A percentile compares a stretch with the other conserved stretches of the same genome.
These are phyloP conservation scores for Neodiprion virginianus DNA, from an alignment of 1,140 invertebrate genomes.

Conservation along the genomic window DNA sequence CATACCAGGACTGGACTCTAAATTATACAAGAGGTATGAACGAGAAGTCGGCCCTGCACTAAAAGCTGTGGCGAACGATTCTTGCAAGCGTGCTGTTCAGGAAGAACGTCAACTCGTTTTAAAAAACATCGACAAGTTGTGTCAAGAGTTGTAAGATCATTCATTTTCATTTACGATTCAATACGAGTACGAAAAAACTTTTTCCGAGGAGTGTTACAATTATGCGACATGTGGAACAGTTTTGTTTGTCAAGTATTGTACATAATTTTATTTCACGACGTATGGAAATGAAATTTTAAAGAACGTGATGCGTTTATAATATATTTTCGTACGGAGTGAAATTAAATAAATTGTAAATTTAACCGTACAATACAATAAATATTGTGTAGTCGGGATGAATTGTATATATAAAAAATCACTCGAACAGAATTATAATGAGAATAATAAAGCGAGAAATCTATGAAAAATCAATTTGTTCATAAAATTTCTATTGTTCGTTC, in stretches of 20 bases:
- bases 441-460: background rate
- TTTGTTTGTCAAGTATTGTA: too few relatives aligned
- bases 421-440: too few relatives aligned
- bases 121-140: slow-evolving; percentile 22
- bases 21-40: slow-evolving; percentile 21
- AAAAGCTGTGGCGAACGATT: slow-evolving; percentile 21
- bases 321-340: too few relatives aligned
- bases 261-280: too few relatives aligned
- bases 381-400: too few relatives aligned
- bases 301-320: too few relatives aligned
- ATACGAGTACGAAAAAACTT: background rate
- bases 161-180: too few relatives aligned
- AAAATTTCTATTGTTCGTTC: slow-evolving; percentile 11
- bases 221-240: too few relatives aligned
- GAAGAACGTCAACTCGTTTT: slow-evolving; percentile 27
- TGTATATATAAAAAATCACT: too few relatives aligned
- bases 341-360: too few relatives aligned
- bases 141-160: slow-evolving; percentile 24
- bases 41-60: slow-evolving; percentile 19
- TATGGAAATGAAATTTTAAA: too few relatives aligned
- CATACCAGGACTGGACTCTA: slow-evolving; percentile 5
- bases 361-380: too few relatives aligned
- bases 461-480: background rate
- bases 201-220: background rate
- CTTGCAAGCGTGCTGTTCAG: slow-evolving; percentile 22